phyloP scores from a whole-genome alignment of 2,888 invertebrate species.

The Lithosia quadra region DNA sequence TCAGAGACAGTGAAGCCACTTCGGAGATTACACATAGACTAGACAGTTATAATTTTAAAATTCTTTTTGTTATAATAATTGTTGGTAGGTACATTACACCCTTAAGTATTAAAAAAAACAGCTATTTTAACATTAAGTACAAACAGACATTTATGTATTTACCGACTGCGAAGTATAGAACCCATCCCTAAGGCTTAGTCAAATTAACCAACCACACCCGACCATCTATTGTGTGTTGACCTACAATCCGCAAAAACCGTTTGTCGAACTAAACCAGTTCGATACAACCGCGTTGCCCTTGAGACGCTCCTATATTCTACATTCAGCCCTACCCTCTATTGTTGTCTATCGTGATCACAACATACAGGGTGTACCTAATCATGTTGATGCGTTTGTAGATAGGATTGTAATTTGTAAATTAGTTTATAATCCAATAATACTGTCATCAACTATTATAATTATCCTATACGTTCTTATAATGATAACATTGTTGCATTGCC shows the following conservation, averaged over 20 bases:
- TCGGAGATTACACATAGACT: no score
- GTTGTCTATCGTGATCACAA: constrained; percentile 26
- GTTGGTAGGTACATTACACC: no score
- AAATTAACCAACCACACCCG: constrained; percentile 53
- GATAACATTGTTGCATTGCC: not conserved
- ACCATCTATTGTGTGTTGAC: constrained; percentile 52
- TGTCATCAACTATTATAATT: no score
- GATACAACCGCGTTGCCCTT: constrained; percentile 33
- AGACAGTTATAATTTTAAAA: no score
- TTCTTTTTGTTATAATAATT: no score
- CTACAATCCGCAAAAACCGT: constrained; percentile 55
- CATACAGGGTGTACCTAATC: constrained; percentile 41
- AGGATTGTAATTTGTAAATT: not conserved
- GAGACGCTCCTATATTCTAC: constrained; percentile 45
- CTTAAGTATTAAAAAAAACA: no score
- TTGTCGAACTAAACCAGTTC: constrained; percentile 41
- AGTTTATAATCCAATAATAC: no score
- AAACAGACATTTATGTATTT: no score
- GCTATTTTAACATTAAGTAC: no score
- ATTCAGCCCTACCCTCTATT: constrained; percentile 50
- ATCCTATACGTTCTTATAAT: not conserved
- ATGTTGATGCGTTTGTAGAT: constrained; percentile 10
- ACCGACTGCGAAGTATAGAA: constrained; percentile 14
- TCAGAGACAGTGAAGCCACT: no score
- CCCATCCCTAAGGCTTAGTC: constrained; percentile 32